phyloP scores from a whole-genome alignment of 2,888 invertebrate genomes.

The Isotomurus palustris region DNA sequence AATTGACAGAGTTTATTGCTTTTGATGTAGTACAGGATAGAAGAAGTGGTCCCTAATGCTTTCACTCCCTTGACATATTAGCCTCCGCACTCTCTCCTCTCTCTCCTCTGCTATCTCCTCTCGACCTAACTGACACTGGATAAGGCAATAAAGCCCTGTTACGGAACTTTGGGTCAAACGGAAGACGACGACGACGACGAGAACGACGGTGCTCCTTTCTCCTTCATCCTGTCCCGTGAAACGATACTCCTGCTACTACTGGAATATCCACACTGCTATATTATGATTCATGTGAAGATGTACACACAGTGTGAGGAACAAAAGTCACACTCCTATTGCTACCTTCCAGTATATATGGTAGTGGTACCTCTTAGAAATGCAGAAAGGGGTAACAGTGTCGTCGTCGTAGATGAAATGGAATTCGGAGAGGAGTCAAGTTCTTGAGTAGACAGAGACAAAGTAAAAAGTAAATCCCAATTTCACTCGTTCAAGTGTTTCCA shows the following conservation, averaged over 20 bases:
- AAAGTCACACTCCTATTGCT: too few species aligned
- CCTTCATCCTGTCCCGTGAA: too few species aligned
- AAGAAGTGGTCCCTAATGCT: not conserved
- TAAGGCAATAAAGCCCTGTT: conserved; percentile 4
- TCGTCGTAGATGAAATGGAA: too few species aligned
- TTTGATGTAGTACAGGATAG: conserved; percentile 6
- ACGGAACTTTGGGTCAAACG: not conserved
- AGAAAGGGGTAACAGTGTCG: conserved; percentile 3
- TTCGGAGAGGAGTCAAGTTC: not conserved
- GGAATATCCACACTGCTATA: too few species aligned
- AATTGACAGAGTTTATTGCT: conserved; percentile 12
- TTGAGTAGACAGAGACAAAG: conserved; percentile 8
- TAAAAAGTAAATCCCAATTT: conserved; percentile 13
- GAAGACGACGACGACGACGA: not conserved
- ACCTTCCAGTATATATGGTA: too few species aligned
- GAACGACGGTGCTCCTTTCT: not conserved
- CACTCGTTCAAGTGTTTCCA: conserved; percentile 9
- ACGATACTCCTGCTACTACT: too few species aligned
- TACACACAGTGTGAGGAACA: too few species aligned
- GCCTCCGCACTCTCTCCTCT: not conserved
- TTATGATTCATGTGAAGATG: too few species aligned
- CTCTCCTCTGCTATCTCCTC: not conserved
- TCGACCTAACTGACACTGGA: not conserved
- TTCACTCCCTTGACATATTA: conserved; percentile 11
- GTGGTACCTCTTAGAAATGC: too few species aligned